phyloP scores from a whole-genome alignment of 2,113 vertebrate genomes.

The Sinosuthora webbiana region DNA sequence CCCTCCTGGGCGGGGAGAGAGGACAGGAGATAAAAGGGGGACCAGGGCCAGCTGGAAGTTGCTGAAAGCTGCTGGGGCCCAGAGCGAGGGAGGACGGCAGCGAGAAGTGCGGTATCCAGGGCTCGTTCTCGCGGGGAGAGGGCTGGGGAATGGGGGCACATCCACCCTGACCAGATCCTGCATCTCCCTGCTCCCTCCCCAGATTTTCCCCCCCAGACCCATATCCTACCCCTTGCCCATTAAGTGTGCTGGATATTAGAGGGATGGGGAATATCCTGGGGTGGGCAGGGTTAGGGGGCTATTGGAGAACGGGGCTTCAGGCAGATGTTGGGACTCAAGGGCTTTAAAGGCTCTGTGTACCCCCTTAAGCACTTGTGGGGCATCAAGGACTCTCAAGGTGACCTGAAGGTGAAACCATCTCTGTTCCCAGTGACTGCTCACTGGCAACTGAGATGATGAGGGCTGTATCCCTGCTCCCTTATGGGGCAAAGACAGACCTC shows the following conservation, averaged over 20 bases:
- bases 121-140: background rate
- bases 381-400: slow-evolving; percentile 26
- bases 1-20: slow-evolving; percentile 52
- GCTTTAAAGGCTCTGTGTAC: background rate
- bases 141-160: background rate
- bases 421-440: background rate
- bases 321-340: background rate
- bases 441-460: rapidly evolving
- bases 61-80: background rate
- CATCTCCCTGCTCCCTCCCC: background rate
- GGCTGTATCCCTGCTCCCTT: background rate
- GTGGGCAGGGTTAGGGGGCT: background rate
- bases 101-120: background rate
- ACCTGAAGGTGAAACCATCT: slow-evolving; percentile 29
- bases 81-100: background rate
- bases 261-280: background rate
- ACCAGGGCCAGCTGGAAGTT: background rate
- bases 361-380: rapidly evolving
- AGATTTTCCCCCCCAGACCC: rapidly evolving
- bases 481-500: background rate
- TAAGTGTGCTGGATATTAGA: background rate
- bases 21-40: slow-evolving; percentile 34
- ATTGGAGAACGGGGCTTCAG: background rate
- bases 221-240: background rate
- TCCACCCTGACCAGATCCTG: background rate